phyloP scores from a whole-genome alignment of 2,888 invertebrate species.

The Nephrotoma flavescens region DNA sequence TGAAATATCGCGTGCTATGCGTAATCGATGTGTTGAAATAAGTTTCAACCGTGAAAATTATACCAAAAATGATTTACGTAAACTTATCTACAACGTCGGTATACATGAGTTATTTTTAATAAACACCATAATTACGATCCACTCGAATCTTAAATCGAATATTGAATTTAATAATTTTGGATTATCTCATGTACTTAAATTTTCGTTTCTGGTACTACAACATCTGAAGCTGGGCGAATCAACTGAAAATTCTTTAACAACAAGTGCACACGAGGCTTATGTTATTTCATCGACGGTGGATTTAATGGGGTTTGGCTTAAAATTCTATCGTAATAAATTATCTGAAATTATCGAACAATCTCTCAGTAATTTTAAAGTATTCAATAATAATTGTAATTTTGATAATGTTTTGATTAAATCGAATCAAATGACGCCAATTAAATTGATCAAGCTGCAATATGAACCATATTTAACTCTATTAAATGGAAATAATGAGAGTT shows the following conservation, averaged over 20 bases:
- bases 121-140: conserved; percentile 34
- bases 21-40: conserved; percentile 93
- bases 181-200: conserved; percentile 27
- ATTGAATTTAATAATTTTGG: conserved; percentile 26
- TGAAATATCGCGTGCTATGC: conserved; percentile 95
- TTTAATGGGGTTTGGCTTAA: conserved; percentile 27
- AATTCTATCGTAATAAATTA: conserved; percentile 27
- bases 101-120: conserved; percentile 30
- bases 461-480: conserved; percentile 20
- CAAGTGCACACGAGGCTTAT: conserved; percentile 30
- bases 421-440: conserved; percentile 19
- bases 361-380: conserved; percentile 3
- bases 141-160: conserved; percentile 24
- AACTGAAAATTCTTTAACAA: conserved; percentile 23
- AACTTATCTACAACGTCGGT: conserved; percentile 37
- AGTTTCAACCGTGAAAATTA: conserved; percentile 28
- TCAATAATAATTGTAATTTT: conserved; percentile 15
- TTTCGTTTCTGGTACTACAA: conserved; percentile 24
- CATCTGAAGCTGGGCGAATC: conserved; percentile 25
- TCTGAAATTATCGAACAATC: conserved; percentile 23
- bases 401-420: conserved; percentile 20
- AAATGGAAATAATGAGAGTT: conserved; percentile 15
- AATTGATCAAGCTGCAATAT: conserved; percentile 24
- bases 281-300: conserved; percentile 27
- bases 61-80: conserved; percentile 34